Conservation (phyloP, 2,113 vertebrate genomes). For the Nannospalax galili region DNA sequence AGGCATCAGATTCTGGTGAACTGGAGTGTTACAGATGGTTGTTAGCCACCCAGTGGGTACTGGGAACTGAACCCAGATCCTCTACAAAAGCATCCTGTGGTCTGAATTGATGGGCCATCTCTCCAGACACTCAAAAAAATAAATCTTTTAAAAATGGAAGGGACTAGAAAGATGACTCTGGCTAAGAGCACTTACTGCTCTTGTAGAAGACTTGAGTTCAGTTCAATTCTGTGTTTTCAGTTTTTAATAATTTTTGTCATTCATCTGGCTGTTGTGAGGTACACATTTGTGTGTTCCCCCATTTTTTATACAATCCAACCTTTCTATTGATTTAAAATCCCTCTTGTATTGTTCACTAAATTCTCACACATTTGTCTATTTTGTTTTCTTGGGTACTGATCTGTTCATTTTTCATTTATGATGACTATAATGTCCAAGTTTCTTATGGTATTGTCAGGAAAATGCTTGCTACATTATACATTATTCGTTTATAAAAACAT, state of each 20-base stretch:
- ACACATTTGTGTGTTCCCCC: background rate
- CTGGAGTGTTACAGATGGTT: too few relatives aligned
- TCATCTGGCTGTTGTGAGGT: background rate
- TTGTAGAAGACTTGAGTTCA: too few relatives aligned
- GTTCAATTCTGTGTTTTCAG: background rate
- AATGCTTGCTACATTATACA: background rate
- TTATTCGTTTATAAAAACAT: background rate
- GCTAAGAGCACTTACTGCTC: too few relatives aligned
- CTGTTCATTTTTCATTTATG: background rate
- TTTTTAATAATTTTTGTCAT: background rate
- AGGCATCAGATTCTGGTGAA: too few relatives aligned
- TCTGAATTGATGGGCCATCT: too few relatives aligned
- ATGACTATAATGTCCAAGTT: background rate
- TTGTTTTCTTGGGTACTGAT: background rate
- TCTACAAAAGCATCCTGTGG: too few relatives aligned
- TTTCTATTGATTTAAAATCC: slow-evolving; percentile 44
- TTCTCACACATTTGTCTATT: background rate
- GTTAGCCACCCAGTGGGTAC: too few relatives aligned
- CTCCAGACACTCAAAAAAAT: too few relatives aligned
- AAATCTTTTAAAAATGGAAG: too few relatives aligned
- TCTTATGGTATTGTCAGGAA: slow-evolving; percentile 35
- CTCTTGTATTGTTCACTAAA: background rate
- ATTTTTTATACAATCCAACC: background rate
- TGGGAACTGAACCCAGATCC: too few relatives aligned
- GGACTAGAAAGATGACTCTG: too few relatives aligned